These are phyloP conservation scores for Ataeniobius toweri DNA, from an alignment of 2,797 vertebrate species.

Conservation along the genomic window DNA sequence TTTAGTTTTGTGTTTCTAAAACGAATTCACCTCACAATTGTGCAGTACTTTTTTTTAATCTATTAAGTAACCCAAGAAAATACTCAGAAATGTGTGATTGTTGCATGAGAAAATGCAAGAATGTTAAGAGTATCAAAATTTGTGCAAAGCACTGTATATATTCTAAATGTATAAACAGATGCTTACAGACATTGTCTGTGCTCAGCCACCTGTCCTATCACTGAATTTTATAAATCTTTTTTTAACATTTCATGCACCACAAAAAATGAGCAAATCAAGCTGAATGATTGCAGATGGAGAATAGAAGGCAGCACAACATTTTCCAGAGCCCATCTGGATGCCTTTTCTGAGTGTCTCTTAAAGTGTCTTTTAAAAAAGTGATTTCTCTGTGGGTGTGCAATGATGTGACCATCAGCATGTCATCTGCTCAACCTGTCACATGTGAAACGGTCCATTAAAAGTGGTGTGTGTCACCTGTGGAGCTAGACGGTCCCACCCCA, in stretches of 20 bases:
- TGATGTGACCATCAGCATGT: slow-evolving; percentile 59
- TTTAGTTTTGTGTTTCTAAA: not conserved
- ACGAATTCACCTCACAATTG: not conserved
- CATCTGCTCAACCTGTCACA: slow-evolving; percentile 62
- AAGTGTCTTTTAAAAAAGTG: slow-evolving; percentile 80
- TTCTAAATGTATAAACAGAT: slow-evolving; percentile 57
- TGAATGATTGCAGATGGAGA: slow-evolving; percentile 79
- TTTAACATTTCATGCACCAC: slow-evolving; percentile 73
- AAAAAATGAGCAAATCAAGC: slow-evolving; percentile 61
- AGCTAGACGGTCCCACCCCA: slow-evolving; percentile 26
- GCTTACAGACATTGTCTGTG: slow-evolving; percentile 51
- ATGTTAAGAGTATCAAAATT: not conserved
- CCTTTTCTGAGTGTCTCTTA: slow-evolving; percentile 71
- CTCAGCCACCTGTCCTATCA: slow-evolving; percentile 61
- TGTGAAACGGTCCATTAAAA: slow-evolving; percentile 48
- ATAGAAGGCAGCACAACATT: slow-evolving; percentile 65
- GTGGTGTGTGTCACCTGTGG: slow-evolving; percentile 55
- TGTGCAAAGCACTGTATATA: slow-evolving; percentile 17
- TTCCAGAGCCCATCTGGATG: slow-evolving; percentile 78
- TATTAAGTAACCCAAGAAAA: not conserved
- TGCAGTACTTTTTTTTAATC: not conserved
- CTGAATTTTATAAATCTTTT: slow-evolving; percentile 65
- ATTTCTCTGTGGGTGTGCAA: slow-evolving; percentile 68
- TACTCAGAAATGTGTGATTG: not conserved
- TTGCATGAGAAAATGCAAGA: not conserved